A percentile compares a stretch with the other conserved stretches of the same genome.
Conservation (phyloP, 2,888 invertebrate species). For the Agonopterix heracliana region DNA sequence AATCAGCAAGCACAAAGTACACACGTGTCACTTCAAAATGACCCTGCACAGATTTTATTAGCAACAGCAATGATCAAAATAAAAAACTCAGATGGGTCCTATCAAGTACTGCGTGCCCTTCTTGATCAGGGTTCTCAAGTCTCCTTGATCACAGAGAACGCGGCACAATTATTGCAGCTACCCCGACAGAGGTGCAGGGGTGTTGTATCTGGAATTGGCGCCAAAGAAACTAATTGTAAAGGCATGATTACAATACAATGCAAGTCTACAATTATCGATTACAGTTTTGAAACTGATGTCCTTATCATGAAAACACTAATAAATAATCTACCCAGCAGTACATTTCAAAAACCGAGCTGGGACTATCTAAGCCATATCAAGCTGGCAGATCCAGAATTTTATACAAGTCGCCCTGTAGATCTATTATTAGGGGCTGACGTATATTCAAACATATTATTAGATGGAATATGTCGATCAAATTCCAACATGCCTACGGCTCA, state of each 20-base stretch:
- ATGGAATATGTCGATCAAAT: too few relatives aligned
- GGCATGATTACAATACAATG: background rate
- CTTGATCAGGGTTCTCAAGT: too few relatives aligned
- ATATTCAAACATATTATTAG: too few relatives aligned
- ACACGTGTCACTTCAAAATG: background rate
- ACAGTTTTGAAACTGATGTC: background rate
- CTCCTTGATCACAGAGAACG: background rate
- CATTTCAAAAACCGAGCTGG: background rate
- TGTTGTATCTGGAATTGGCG: background rate
- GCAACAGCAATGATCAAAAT: background rate
- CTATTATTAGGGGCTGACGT: too few relatives aligned
- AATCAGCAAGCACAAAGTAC: too few relatives aligned
- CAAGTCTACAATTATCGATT: background rate
- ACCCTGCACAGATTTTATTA: too few relatives aligned
- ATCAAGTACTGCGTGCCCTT: too few relatives aligned
- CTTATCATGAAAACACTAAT: slow-evolving; percentile 9
- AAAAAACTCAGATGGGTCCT: background rate
- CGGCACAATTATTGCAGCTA: background rate
- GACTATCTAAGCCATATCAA: background rate
- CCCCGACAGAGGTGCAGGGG: background rate
- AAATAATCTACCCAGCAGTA: background rate
- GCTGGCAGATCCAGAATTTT: slow-evolving; percentile 1
- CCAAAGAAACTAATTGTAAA: background rate
- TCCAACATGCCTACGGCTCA: background rate
- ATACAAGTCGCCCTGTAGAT: too few relatives aligned